Conservation (phyloP, 2,797 vertebrate genomes). For the Lithobates sylvaticus region DNA sequence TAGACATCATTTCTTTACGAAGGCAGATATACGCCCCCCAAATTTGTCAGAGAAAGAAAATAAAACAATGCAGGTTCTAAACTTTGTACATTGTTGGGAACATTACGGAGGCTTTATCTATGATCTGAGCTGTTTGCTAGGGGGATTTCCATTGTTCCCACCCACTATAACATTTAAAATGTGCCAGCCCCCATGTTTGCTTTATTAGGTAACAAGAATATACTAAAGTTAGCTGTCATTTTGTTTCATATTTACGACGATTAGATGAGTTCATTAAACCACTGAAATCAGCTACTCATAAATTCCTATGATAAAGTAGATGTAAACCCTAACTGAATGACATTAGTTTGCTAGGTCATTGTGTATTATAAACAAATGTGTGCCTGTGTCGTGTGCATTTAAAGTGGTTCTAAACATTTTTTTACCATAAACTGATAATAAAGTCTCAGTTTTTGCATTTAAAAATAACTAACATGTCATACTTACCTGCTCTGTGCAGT, state of each 20-base stretch:
- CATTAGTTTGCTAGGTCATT: no score
- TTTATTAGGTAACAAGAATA: background rate
- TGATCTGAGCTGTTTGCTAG: constrained; percentile 5
- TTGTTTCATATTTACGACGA: background rate
- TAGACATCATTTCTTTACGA: background rate
- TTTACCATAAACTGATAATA: no score
- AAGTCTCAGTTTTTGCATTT: no score
- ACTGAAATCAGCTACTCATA: background rate
- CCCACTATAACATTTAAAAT: constrained; percentile 26
- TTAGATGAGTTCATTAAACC: background rate
- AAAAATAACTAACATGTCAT: no score
- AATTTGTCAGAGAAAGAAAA: background rate
- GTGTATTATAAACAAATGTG: no score
- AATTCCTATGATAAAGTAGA: background rate
- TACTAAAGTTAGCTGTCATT: background rate
- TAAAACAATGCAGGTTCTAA: background rate
- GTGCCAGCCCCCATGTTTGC: constrained; percentile 10
- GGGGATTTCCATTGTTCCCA: constrained; percentile 34
- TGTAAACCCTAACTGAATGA: background rate
- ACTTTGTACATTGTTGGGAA: constrained; percentile 7
- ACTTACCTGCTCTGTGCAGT: no score
- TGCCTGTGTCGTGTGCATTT: no score
- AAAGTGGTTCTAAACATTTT: no score
- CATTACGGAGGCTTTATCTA: constrained; percentile 28
- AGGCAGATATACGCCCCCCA: background rate